Evolutionary conservation across 2,888 invertebrate genomes (phyloP).

Genomic region (Gibbula magus): DNA sequence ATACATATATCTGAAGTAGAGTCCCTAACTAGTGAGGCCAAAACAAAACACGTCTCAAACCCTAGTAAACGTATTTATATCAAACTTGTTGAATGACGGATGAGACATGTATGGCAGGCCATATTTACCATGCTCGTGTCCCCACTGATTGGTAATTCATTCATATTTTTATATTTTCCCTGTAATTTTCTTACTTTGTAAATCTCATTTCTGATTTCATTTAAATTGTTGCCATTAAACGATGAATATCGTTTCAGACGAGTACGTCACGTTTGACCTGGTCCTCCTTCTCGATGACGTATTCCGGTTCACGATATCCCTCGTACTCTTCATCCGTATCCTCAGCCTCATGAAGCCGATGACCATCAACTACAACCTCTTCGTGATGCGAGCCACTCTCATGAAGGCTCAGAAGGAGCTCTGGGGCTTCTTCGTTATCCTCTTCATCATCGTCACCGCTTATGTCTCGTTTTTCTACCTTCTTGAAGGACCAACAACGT

Average conservation of each 20-base stretch:
- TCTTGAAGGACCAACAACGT: conserved; percentile 14
- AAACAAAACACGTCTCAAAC: too few species aligned
- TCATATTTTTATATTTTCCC: too few species aligned
- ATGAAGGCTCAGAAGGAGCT: conserved; percentile 21
- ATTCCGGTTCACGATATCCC: conserved; percentile 29
- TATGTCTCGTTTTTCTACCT: conserved; percentile 35
- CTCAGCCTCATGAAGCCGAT: conserved; percentile 38
- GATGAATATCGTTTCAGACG: conserved; percentile 30
- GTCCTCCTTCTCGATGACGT: conserved; percentile 32
- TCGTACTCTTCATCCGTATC: conserved; percentile 32
- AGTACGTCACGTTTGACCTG: conserved; percentile 38
- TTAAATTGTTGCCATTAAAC: too few species aligned
- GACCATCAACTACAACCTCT: conserved; percentile 41
- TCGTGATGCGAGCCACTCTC: conserved; percentile 36
- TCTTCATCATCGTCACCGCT: conserved; percentile 28
- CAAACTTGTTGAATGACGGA: too few species aligned
- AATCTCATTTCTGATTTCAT: too few species aligned
- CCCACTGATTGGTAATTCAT: too few species aligned
- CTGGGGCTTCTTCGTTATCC: conserved; percentile 22
- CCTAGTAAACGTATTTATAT: too few species aligned
- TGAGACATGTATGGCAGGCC: too few species aligned
- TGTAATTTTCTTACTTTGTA: too few species aligned
- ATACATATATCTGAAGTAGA: too few species aligned
- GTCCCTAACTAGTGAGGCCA: too few species aligned
- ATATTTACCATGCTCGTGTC: too few species aligned